phyloP scores from a whole-genome alignment of 2,797 vertebrate genomes.

The Bufotes viridis region DNA sequence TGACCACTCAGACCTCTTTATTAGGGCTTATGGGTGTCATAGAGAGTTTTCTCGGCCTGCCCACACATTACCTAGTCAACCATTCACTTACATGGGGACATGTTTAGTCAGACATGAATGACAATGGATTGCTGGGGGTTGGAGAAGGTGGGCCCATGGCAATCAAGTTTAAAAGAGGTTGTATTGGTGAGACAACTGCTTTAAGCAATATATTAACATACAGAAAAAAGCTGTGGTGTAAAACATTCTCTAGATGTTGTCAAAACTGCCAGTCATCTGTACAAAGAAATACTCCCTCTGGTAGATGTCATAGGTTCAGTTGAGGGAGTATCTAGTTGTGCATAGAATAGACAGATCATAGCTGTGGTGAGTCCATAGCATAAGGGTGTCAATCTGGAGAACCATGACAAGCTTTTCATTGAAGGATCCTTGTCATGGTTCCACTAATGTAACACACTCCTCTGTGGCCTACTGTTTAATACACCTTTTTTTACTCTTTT shows the following conservation, averaged over 20 bases:
- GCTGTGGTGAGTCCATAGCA: neutral
- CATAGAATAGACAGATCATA: neutral
- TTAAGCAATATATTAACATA: no score
- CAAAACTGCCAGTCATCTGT: constrained; percentile 6
- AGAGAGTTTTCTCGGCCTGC: no score
- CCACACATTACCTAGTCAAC: neutral
- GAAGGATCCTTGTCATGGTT: neutral
- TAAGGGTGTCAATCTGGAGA: neutral
- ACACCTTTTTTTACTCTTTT: neutral
- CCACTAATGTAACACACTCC: neutral
- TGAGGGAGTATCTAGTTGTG: neutral
- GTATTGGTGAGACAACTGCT: neutral
- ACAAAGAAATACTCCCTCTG: constrained; percentile 11
- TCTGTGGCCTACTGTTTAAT: neutral
- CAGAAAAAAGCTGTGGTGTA: neutral
- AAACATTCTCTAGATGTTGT: neutral
- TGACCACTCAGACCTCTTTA: neutral
- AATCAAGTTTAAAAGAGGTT: neutral
- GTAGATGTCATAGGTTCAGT: neutral
- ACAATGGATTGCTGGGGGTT: neutral
- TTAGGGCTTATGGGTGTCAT: neutral
- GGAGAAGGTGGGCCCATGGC: neutral
- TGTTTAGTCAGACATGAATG: neutral
- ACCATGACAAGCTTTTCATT: neutral
- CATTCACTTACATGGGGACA: neutral